A percentile compares a stretch with the other conserved stretches of the same genome.
These are phyloP conservation scores for Drosophila lowei DNA, from an alignment of 1,140 invertebrate species.

Conservation along the genomic window DNA sequence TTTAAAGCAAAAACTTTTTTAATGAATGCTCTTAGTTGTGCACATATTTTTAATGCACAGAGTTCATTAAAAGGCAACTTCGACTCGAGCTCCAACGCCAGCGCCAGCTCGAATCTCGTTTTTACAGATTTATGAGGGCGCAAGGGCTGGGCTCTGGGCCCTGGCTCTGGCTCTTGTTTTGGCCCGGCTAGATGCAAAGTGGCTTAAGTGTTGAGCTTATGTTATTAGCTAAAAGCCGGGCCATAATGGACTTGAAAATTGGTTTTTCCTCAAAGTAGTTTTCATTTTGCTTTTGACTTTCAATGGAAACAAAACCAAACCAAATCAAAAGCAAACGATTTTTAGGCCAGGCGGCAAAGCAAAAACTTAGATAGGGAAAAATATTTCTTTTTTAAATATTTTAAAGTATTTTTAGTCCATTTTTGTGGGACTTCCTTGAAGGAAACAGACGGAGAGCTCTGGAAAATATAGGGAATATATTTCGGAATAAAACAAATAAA, in stretches of 20 bases:
- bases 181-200: slow-evolving; percentile 47
- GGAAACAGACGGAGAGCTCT: too few species aligned
- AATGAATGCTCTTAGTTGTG: slow-evolving; percentile 80
- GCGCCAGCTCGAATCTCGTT: slow-evolving; percentile 30
- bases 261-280: slow-evolving; percentile 37
- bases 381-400: not conserved
- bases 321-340: not conserved
- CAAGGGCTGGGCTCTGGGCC: too few species aligned
- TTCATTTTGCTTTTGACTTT: slow-evolving; percentile 1
- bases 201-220: slow-evolving; percentile 58
- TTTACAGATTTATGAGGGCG: slow-evolving; percentile 48
- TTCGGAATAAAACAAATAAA: too few species aligned
- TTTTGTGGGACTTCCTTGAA: too few species aligned
- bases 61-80: slow-evolving; percentile 80
- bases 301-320: not conserved
- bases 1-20: slow-evolving; percentile 78
- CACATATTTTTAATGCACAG: slow-evolving; percentile 77
- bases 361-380: too few species aligned
- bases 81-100: slow-evolving; percentile 44
- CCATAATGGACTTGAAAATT: slow-evolving; percentile 64
- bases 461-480: too few species aligned
- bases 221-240: slow-evolving; percentile 52
- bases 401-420: not conserved
- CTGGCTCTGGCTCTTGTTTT: too few species aligned
- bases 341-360: not conserved